Evolutionary conservation across 2,797 vertebrate species (phyloP).

Genomic region (Telmatherina bonti): DNA sequence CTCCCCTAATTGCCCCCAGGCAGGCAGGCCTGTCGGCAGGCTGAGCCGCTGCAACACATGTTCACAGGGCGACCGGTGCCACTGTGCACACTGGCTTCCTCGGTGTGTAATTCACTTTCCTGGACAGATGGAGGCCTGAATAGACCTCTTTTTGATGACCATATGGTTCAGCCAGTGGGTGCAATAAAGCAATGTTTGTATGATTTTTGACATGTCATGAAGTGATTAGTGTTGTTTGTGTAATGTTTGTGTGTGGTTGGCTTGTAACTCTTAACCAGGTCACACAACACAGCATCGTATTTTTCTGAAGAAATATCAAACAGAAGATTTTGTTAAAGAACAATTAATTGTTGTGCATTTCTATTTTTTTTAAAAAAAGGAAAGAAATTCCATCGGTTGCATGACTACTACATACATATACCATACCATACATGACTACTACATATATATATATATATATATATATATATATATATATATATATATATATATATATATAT

Average conservation of each 20-base stretch:
- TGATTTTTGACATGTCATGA: conserved; percentile 24
- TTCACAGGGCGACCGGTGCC: conserved; percentile 69
- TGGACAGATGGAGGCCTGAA: conserved; percentile 79
- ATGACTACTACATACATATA: too few relatives aligned
- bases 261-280: conserved; percentile 10
- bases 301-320: neutral
- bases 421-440: too few relatives aligned
- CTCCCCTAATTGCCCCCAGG: conserved; percentile 76
- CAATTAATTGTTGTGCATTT: neutral
- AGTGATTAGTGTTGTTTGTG: conserved; percentile 7
- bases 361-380: neutral
- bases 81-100: conserved; percentile 55
- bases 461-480: too few relatives aligned
- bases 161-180: conserved; percentile 61
- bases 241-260: conserved; percentile 4
- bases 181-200: conserved; percentile 21
- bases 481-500: too few relatives aligned
- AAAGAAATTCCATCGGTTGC: neutral
- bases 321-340: neutral
- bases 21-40: conserved; percentile 56
- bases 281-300: conserved; percentile 1
- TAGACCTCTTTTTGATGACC: conserved; percentile 50
- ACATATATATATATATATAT: too few relatives aligned
- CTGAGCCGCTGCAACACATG: conserved; percentile 82
- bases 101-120: conserved; percentile 73